A percentile compares a stretch with the other conserved stretches of the same genome.
Evolutionary conservation across 1,140 invertebrate genomes (phyloP).

Genomic region (Listronotus oregonensis): DNA sequence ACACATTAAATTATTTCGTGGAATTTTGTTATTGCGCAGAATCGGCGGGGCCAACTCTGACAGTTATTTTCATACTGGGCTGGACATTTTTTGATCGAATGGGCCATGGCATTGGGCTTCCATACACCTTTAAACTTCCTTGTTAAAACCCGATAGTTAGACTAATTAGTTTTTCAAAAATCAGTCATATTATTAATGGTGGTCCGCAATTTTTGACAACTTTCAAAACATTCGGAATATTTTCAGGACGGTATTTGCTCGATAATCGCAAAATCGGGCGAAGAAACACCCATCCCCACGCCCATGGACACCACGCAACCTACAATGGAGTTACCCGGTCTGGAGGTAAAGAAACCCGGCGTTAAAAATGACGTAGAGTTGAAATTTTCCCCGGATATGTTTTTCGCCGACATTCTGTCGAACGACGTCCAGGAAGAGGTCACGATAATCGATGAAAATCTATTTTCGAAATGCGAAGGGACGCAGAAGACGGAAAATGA

Average conservation of each 20-base stretch:
- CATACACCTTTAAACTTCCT: no score
- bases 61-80: no score
- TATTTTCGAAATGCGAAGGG: not conserved
- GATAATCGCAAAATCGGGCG: not conserved
- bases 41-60: no score
- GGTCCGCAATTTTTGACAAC: no score
- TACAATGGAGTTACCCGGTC: not conserved
- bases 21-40: no score
- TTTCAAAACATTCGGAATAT: not conserved
- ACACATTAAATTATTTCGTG: no score
- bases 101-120: no score
- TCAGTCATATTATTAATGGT: no score
- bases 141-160: no score
- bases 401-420: constrained; percentile 17
- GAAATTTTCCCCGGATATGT: constrained; percentile 24
- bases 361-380: constrained; percentile 5
- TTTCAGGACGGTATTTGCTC: constrained; percentile 13
- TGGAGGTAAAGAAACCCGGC: not conserved
- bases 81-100: no score
- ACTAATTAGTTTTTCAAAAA: no score
- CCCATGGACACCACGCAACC: not conserved
- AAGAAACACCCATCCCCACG: not conserved
- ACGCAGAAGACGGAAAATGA: not conserved
- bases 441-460: constrained; percentile 1
- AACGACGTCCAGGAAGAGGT: constrained; percentile 8